Percentiles rank a stretch among this genome's conserved stretches.
Evolutionary conservation across 2,888 invertebrate species (phyloP).

Genomic region (Resseliella maxima): DNA sequence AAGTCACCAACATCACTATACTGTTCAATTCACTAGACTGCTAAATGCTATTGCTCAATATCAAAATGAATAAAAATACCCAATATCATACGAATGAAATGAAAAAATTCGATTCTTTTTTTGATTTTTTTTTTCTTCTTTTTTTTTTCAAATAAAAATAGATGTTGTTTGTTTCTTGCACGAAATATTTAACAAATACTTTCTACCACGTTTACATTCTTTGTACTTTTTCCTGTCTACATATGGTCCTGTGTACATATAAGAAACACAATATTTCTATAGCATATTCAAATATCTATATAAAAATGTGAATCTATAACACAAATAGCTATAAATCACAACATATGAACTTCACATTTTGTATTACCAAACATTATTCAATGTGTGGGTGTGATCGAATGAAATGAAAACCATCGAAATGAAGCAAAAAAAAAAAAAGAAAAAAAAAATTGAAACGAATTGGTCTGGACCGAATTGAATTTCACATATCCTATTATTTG

Average conservation of each 20-base stretch:
- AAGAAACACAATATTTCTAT: too few species aligned
- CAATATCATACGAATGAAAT: background rate
- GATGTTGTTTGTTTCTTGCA: slow-evolving; percentile 2
- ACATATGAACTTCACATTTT: too few species aligned
- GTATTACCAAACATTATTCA: too few species aligned
- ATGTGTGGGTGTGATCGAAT: background rate
- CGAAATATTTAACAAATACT: slow-evolving; percentile 5
- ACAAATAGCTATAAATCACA: too few species aligned
- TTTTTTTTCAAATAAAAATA: background rate
- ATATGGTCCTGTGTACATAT: too few species aligned
- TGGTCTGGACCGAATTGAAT: too few species aligned
- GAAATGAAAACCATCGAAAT: background rate
- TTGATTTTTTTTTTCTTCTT: too few species aligned
- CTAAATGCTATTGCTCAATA: too few species aligned
- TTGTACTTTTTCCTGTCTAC: background rate
- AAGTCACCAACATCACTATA: background rate
- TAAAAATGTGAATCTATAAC: too few species aligned
- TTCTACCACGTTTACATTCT: background rate
- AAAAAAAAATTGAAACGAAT: background rate
- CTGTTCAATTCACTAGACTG: background rate
- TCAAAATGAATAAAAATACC: too few species aligned
- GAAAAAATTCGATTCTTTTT: background rate
- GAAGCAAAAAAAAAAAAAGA: background rate
- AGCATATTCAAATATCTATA: too few species aligned
- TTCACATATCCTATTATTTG: too few species aligned